Evolutionary conservation across 2,113 vertebrate species (phyloP), one percentile per base, ranked within the genome.

Genomic region (Mustela nigripes): DNA sequence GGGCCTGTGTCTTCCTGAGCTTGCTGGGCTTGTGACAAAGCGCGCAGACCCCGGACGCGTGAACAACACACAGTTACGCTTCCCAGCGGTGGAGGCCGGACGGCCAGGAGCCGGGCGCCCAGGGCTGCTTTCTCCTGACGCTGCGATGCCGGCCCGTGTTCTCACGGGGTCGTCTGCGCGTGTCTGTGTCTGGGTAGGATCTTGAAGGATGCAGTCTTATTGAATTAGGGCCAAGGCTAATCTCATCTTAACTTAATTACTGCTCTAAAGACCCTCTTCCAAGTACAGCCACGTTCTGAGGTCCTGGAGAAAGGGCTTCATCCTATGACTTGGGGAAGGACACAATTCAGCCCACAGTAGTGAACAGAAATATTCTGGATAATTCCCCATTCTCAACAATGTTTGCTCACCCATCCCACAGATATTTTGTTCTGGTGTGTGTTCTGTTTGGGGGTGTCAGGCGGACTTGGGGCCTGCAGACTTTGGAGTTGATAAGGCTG

Each of bases 401-500:
- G 10, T 6, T 11, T 3, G 12, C 4, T 45, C 62, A 2, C 11
- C n/a, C 39, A 11, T 14, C 8, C 24, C 56, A 26, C 26, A 18
- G 50, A 9, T 15, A 22, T 5, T 5, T 8, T 3, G 6, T 7
- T 14, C 39, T 31, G 11, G 36, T 4, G 7, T 42, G 62, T n/a
- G 83, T n/a, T 24, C 4, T 12, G 45, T 48, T 22, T 63, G 1
- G 42, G 63, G 22, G 15, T 60, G 62, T 33, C 50, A 5, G 62
- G 10, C 3, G 16, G 7, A 22, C 36, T 36, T 7, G 39, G 22
- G 50, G 4, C 33, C 48, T 14, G 60, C 62, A 31, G 58, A 60
- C 16, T 0, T 9, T 4, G 24, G n/a, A 16, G 9, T 9, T 3
- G 24, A 2, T 0, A 4, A 42, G 7, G 45, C 6, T 15, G 62